These are phyloP conservation scores for Trissoscelio sp. DNA, from an alignment of 2,888 invertebrate species.

Conservation along the genomic window DNA sequence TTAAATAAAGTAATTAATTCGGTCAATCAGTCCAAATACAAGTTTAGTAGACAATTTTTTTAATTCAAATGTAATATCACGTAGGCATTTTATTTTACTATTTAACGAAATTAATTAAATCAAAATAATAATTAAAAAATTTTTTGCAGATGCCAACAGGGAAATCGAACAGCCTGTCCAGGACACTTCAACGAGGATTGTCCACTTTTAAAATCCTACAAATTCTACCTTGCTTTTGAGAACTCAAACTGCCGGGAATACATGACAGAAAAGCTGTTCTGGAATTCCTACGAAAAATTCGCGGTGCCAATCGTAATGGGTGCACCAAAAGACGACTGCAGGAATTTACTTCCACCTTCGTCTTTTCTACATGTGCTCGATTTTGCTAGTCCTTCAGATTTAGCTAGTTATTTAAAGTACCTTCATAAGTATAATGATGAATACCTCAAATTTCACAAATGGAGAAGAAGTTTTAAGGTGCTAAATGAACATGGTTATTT, in stretches of 20 bases:
- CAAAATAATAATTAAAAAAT: too few species aligned
- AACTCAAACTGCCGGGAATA: slow-evolving; percentile 89
- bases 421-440: slow-evolving; percentile 83
- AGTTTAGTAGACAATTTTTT: too few species aligned
- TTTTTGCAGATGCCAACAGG: slow-evolving; percentile 68
- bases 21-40: too few species aligned
- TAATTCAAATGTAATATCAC: too few species aligned
- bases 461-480: slow-evolving; percentile 86
- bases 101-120: too few species aligned
- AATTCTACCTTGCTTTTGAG: slow-evolving; percentile 89
- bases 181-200: slow-evolving; percentile 87
- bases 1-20: too few species aligned
- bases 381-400: slow-evolving; percentile 83
- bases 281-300: slow-evolving; percentile 87
- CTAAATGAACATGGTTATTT: slow-evolving; percentile 89
- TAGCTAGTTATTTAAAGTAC: slow-evolving; percentile 85
- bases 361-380: slow-evolving; percentile 87
- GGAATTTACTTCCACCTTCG: slow-evolving; percentile 85
- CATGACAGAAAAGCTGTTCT: slow-evolving; percentile 89
- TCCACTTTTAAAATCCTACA: slow-evolving; percentile 84
- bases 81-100: too few species aligned
- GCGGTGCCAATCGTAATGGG: slow-evolving; percentile 89
- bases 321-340: slow-evolving; percentile 83
- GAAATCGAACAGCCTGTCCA: slow-evolving; percentile 85
- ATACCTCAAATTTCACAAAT: slow-evolving; percentile 84